Conservation (phyloP, 2,888 invertebrate genomes). For the Ametastegia equiseti region DNA sequence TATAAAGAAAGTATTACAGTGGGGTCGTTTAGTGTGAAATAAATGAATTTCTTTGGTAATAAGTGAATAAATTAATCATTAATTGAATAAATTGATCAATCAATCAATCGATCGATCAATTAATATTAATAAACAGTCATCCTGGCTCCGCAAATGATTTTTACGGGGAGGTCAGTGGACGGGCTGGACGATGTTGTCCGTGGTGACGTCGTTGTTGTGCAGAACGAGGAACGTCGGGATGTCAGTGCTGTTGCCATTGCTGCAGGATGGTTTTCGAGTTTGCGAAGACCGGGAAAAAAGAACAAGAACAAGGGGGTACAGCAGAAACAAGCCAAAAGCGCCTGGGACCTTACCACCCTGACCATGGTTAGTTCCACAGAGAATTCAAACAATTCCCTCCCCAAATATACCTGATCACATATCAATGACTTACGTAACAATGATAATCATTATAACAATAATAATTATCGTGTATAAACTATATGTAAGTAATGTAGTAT, state of each 20-base stretch:
- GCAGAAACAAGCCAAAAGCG: constrained; percentile 73
- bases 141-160: constrained; percentile 65
- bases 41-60: too few species aligned
- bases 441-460: too few species aligned
- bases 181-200: constrained; percentile 69
- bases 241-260: constrained; percentile 75
- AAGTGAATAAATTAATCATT: too few species aligned
- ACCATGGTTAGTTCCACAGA: constrained; percentile 78
- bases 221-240: constrained; percentile 61
- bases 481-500: too few species aligned
- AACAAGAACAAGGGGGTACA: constrained; percentile 56
- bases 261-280: constrained; percentile 89
- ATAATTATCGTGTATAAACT: too few species aligned
- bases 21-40: too few species aligned
- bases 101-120: too few species aligned
- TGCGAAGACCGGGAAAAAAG: constrained; percentile 81
- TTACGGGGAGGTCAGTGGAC: constrained; percentile 71
- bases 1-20: too few species aligned
- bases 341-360: constrained; percentile 81
- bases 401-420: background rate
- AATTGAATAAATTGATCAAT: too few species aligned
- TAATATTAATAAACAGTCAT: background rate
- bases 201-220: constrained; percentile 54
- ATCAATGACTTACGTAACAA: too few species aligned
- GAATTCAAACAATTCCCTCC: background rate